These are phyloP conservation scores for Anagrus nilaparvatae DNA, from an alignment of 1,140 invertebrate genomes.

Conservation along the genomic window DNA sequence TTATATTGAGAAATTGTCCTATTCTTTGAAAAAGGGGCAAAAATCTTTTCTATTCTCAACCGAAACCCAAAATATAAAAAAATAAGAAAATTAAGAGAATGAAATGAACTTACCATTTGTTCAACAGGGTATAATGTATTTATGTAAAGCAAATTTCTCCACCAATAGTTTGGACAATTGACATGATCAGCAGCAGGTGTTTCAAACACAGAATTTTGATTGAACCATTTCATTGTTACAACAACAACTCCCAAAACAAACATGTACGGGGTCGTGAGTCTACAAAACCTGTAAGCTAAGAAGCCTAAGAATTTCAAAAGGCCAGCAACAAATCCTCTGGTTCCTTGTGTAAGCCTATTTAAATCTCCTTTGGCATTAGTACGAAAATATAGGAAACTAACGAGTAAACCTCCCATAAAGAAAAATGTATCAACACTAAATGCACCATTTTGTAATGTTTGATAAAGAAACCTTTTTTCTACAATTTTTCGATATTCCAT, in stretches of 20 bases:
- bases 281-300: constrained; percentile 62
- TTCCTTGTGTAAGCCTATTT: constrained; percentile 61
- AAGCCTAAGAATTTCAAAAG: constrained; percentile 68
- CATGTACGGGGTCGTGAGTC: constrained; percentile 74
- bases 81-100: too few species aligned
- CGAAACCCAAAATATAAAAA: too few species aligned
- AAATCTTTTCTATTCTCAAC: too few species aligned
- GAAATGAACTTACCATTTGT: constrained; percentile 72
- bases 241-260: constrained; percentile 70
- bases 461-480: constrained; percentile 70
- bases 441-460: constrained; percentile 74
- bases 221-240: constrained; percentile 72
- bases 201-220: constrained; percentile 70
- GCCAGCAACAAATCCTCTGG: constrained; percentile 57
- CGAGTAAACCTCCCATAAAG: constrained; percentile 72
- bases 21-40: too few species aligned
- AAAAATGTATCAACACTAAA: constrained; percentile 91
- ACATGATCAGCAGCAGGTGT: constrained; percentile 68
- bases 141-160: constrained; percentile 74
- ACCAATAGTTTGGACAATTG: constrained; percentile 77
- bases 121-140: constrained; percentile 77
- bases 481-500: constrained; percentile 66
- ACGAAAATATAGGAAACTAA: constrained; percentile 74
- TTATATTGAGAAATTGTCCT: too few species aligned
- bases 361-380: constrained; percentile 70